Evolutionary conservation across 2,797 vertebrate genomes (phyloP).

Genomic region (Schizopygopsis pylzovi): DNA sequence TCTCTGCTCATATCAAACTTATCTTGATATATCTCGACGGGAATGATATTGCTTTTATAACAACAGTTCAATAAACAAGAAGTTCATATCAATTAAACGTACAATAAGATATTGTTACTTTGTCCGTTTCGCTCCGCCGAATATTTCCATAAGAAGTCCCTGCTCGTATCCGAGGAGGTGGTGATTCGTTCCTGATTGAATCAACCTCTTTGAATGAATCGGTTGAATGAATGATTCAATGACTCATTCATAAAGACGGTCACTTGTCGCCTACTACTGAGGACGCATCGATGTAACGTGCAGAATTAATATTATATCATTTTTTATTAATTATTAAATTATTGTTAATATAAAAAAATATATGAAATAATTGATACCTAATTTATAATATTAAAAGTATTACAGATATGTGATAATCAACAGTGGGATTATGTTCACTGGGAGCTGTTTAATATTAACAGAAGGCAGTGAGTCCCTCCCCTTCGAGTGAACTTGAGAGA

Average conservation of each 20-base stretch:
- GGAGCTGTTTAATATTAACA: constrained; percentile 37
- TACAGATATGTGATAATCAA: neutral
- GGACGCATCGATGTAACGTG: neutral
- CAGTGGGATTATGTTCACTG: neutral
- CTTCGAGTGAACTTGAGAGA: neutral
- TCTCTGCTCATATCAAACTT: neutral
- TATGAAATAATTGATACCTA: neutral
- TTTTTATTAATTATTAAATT: neutral
- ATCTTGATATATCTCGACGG: neutral
- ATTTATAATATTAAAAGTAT: neutral
- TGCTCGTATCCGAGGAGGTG: too few species aligned
- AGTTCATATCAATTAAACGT: neutral
- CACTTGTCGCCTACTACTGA: neutral
- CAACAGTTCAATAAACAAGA: neutral
- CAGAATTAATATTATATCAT: neutral
- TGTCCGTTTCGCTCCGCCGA: neutral
- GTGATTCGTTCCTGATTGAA: neutral
- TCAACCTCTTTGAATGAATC: neutral
- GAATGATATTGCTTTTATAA: neutral
- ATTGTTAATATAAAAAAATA: neutral
- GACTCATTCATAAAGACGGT: neutral
- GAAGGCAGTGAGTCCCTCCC: constrained; percentile 7
- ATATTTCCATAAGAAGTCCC: neutral
- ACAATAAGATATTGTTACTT: neutral
- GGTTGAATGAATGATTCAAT: neutral